Conservation (phyloP, 2,113 vertebrate species). For the Siniperca knerii region DNA sequence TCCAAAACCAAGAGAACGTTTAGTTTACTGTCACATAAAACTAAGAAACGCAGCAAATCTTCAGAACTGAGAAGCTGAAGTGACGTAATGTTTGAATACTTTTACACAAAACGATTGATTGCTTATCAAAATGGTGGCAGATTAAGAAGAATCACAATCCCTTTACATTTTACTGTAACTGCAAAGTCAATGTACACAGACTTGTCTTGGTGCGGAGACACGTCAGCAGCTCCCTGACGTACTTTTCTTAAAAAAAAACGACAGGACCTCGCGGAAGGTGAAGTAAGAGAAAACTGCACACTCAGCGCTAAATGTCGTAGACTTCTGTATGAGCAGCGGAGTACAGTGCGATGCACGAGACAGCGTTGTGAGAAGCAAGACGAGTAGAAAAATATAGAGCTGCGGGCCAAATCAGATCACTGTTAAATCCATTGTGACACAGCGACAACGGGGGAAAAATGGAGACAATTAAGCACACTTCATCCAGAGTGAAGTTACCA, state of each 20-base stretch:
- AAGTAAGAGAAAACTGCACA: not conserved
- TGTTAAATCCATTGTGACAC: slow-evolving; percentile 43
- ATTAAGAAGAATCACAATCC: too few relatives aligned
- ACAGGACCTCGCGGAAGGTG: not conserved
- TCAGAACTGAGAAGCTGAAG: not conserved
- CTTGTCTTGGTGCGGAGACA: not conserved
- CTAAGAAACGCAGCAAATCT: not conserved
- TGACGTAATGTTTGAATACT: not conserved
- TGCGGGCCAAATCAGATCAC: slow-evolving; percentile 5
- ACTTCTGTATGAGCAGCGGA: not conserved
- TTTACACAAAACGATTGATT: not conserved
- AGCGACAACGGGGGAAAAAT: slow-evolving; percentile 13
- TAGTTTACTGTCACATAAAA: not conserved
- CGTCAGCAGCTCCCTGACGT: not conserved
- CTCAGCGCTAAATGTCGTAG: not conserved
- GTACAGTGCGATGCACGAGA: not conserved
- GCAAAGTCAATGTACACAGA: not conserved
- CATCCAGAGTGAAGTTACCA: slow-evolving; percentile 10
- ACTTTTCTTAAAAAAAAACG: not conserved
- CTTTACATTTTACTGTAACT: too few relatives aligned
- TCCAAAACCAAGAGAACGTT: too few relatives aligned
- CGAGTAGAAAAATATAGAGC: not conserved
- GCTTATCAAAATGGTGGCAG: too few relatives aligned
- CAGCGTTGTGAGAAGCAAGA: not conserved
- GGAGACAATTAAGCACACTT: slow-evolving; percentile 27